These are phyloP conservation scores for Brachionus asplanchnoidis DNA, from an alignment of 1,140 invertebrate species.

Conservation along the genomic window DNA sequence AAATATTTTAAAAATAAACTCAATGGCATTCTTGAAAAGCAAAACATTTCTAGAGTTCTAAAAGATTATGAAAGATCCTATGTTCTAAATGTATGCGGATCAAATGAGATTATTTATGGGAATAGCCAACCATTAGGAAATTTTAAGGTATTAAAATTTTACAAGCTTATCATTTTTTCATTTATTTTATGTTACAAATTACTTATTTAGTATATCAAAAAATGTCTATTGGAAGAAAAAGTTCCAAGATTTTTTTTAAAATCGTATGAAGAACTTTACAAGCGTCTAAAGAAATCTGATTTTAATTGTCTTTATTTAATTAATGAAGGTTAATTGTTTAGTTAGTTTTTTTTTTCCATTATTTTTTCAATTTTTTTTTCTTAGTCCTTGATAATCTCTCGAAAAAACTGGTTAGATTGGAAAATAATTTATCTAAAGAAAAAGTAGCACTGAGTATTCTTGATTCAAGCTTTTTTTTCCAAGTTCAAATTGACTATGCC, in stretches of 20 bases:
- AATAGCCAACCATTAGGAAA: background rate
- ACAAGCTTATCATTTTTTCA: no score
- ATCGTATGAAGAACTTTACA: no score
- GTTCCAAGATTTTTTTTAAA: no score
- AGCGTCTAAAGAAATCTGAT: no score
- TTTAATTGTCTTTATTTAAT: background rate
- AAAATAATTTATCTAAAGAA: background rate
- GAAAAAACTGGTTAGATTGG: background rate
- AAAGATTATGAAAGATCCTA: background rate
- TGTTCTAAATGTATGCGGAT: conserved; percentile 17
- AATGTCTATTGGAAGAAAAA: no score
- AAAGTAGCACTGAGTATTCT: background rate
- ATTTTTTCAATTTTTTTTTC: background rate
- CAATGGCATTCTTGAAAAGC: background rate
- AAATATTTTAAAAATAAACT: no score
- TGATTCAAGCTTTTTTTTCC: background rate
- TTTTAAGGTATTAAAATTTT: conserved; percentile 51
- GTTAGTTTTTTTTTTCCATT: background rate
- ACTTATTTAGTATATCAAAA: no score
- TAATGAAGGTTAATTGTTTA: background rate
- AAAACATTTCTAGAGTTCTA: background rate
- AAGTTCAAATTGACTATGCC: background rate
- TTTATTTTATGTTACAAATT: no score
- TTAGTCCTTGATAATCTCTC: background rate
- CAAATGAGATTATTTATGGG: background rate